Conservation (phyloP, 2,797 vertebrate genomes). For the Coracias cyanogaster region DNA sequence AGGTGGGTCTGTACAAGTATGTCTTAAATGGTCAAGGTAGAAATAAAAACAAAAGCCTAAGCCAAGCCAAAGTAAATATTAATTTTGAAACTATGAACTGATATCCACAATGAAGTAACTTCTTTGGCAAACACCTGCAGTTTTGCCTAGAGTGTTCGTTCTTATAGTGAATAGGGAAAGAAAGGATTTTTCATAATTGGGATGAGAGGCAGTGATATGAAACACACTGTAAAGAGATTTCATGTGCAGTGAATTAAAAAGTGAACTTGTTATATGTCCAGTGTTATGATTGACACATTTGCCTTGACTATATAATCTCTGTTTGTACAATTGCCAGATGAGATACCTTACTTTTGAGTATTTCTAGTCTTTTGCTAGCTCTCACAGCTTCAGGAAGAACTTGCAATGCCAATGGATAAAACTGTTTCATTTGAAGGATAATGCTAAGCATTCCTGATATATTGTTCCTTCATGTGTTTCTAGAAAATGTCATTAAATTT, state of each 20-base stretch:
- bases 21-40: constrained; percentile 24
- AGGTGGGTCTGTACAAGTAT: constrained; percentile 10
- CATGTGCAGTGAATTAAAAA: constrained; percentile 38
- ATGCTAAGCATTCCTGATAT: background rate
- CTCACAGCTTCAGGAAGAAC: background rate
- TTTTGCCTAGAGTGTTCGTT: constrained; percentile 40
- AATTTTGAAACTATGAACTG: constrained; percentile 63
- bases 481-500: background rate
- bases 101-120: constrained; percentile 71
- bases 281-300: constrained; percentile 27
- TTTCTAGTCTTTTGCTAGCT: background rate
- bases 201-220: constrained; percentile 30
- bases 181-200: constrained; percentile 35
- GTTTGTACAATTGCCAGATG: background rate
- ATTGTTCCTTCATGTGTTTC: background rate
- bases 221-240: constrained; percentile 42
- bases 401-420: background rate
- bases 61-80: constrained; percentile 73
- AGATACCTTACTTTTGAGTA: background rate
- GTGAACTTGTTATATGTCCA: background rate
- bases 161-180: constrained; percentile 14
- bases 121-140: constrained; percentile 65
- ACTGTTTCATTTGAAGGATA: constrained; percentile 3
- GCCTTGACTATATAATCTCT: background rate
- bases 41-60: constrained; percentile 67